Conservation (phyloP, 2,797 vertebrate genomes). For the Gouania willdenowi region DNA sequence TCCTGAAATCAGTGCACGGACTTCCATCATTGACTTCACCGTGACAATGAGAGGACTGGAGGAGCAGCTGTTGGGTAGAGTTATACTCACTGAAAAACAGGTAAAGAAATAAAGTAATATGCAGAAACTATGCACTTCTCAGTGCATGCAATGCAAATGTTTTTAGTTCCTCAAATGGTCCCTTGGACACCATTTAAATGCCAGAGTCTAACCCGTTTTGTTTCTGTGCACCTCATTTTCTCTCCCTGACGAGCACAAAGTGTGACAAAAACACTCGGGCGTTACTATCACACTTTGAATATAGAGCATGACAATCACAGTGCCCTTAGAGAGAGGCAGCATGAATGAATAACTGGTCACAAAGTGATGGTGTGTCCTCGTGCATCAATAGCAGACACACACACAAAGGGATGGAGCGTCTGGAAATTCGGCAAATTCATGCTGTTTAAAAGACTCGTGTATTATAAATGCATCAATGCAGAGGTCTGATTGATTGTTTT, state of each 20-base stretch:
- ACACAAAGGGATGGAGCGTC: constrained; percentile 4
- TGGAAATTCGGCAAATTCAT: constrained; percentile 7
- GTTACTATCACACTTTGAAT: constrained; percentile 22
- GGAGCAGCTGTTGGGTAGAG: constrained; percentile 91
- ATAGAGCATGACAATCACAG: constrained; percentile 4
- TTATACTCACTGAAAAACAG: constrained; percentile 94
- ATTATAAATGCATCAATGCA: constrained; percentile 13
- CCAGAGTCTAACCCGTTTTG: background rate
- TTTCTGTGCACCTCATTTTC: constrained; percentile 4
- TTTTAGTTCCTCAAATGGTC: constrained; percentile 1
- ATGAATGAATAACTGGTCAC: constrained; percentile 4
- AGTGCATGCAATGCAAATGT: background rate
- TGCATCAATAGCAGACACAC: constrained; percentile 1
- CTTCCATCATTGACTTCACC: constrained; percentile 95
- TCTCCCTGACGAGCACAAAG: constrained; percentile 6
- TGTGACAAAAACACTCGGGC: background rate
- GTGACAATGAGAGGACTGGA: constrained; percentile 95
- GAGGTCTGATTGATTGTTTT: constrained; percentile 13
- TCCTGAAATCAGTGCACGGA: constrained; percentile 91
- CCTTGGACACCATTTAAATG: constrained; percentile 8
- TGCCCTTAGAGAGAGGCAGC: background rate
- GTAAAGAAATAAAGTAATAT: constrained; percentile 56
- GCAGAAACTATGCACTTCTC: background rate
- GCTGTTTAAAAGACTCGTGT: background rate
- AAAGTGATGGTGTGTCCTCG: constrained; percentile 1